Percentiles rank a stretch among this genome's conserved stretches.
Evolutionary conservation across 2,797 vertebrate species (phyloP).

Genomic region (Eospalax fontanierii): DNA sequence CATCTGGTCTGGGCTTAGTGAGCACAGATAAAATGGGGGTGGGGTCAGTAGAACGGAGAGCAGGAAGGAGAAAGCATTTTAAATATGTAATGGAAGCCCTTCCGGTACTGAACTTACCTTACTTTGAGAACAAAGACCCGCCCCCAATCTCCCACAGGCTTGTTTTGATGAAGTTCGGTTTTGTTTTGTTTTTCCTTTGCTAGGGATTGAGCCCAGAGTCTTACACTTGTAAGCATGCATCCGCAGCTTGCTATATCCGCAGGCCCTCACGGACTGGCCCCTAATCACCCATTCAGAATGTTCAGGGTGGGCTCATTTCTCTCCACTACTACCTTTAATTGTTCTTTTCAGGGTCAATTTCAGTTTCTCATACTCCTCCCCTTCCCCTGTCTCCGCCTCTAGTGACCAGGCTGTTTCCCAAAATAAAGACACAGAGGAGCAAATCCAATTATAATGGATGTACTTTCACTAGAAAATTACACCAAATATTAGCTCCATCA

Average conservation of each 20-base stretch:
- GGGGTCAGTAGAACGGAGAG: no score
- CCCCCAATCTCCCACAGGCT: neutral
- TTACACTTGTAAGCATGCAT: neutral
- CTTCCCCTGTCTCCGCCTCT: conserved; percentile 18
- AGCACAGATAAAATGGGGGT: no score
- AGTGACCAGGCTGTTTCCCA: conserved; percentile 78
- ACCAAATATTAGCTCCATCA: conserved; percentile 63
- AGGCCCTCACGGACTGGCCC: neutral
- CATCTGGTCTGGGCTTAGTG: neutral
- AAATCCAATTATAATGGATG: conserved; percentile 69
- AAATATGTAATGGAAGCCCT: neutral
- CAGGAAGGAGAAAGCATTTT: neutral
- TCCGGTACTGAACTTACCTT: neutral
- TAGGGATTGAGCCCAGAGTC: neutral
- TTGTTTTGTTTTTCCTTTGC: neutral
- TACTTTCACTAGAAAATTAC: conserved; percentile 72
- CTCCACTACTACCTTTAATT: neutral
- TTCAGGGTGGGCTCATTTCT: neutral
- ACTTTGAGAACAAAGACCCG: conserved; percentile 9
- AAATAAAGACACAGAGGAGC: conserved; percentile 83
- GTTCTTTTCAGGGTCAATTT: conserved; percentile 82
- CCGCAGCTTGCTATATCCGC: neutral
- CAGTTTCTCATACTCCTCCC: conserved; percentile 54
- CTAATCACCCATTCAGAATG: neutral
- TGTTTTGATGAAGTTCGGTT: neutral